phyloP scores from a whole-genome alignment of 1,140 invertebrate genomes.

The Drosophila ohnishii region DNA sequence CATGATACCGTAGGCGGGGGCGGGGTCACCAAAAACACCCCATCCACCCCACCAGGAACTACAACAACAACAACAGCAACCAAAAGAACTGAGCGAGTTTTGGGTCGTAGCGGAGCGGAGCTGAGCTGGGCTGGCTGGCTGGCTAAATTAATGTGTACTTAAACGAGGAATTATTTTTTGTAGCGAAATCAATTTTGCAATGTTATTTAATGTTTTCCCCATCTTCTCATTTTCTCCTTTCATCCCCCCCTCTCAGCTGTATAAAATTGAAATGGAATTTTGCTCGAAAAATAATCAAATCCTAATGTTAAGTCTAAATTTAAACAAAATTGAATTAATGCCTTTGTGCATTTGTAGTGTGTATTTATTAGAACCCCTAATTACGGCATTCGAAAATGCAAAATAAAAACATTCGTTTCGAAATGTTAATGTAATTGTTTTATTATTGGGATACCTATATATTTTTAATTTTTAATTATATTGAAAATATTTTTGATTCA shows the following conservation, averaged over 20 bases:
- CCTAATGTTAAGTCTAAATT: slow-evolving; percentile 63
- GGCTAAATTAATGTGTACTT: slow-evolving; percentile 61
- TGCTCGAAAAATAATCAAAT: slow-evolving; percentile 76
- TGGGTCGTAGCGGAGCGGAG: slow-evolving; percentile 49
- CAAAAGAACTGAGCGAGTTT: slow-evolving; percentile 81
- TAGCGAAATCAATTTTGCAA: slow-evolving; percentile 78
- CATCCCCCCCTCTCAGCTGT: slow-evolving; percentile 46
- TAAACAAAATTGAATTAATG: slow-evolving; percentile 65
- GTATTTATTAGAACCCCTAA: slow-evolving; percentile 55
- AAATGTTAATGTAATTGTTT: slow-evolving; percentile 29
- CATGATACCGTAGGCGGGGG: slow-evolving; percentile 80
- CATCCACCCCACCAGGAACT: slow-evolving; percentile 33
- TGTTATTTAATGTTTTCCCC: slow-evolving; percentile 71
- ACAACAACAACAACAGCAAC: slow-evolving; percentile 60
- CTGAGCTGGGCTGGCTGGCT: slow-evolving; percentile 48
- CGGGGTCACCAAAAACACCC: slow-evolving; percentile 10
- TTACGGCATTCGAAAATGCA: slow-evolving; percentile 37
- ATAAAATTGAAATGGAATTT: slow-evolving; percentile 71
- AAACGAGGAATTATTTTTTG: slow-evolving; percentile 77
- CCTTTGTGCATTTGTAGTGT: slow-evolving; percentile 56
- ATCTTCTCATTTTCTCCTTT: slow-evolving; percentile 29
- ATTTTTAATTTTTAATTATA: slow-evolving; percentile 3
- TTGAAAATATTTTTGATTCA: too few relatives aligned
- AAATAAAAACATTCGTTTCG: slow-evolving; percentile 57
- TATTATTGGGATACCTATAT: neutral